These are phyloP conservation scores for Xylota segnis DNA, from an alignment of 2,888 invertebrate genomes.

Conservation along the genomic window DNA sequence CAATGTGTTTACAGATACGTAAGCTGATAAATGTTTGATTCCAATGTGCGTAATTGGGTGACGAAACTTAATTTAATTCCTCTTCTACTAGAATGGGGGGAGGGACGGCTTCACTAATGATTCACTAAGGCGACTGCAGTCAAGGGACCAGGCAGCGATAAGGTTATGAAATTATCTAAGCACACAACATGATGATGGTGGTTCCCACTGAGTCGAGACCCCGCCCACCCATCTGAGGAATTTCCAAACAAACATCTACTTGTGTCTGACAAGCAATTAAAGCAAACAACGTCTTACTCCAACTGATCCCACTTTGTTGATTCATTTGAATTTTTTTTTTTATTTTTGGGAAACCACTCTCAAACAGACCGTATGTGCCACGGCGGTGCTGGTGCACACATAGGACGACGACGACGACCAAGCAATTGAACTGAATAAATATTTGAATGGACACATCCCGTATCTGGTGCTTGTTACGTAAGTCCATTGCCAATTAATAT, in stretches of 20 bases:
- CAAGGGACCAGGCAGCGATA: constrained; percentile 16
- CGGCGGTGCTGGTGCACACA: neutral
- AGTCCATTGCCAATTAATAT: constrained; percentile 12
- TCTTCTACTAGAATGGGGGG: neutral
- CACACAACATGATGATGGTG: neutral
- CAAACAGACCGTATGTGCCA: neutral
- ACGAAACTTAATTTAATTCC: constrained; percentile 58
- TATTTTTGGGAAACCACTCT: neutral
- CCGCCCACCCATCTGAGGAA: constrained; percentile 35
- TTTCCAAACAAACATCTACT: constrained; percentile 42
- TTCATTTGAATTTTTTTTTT: neutral
- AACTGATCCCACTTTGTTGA: constrained; percentile 19
- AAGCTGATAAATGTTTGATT: constrained; percentile 32
- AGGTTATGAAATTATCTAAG: constrained; percentile 33
- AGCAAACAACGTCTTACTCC: constrained; percentile 46
- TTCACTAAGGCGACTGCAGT: constrained; percentile 26
- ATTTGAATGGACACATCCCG: constrained; percentile 10
- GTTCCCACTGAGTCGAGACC: neutral
- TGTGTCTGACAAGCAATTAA: constrained; percentile 61
- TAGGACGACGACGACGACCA: constrained; percentile 9
- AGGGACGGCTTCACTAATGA: constrained; percentile 1
- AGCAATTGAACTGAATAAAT: constrained; percentile 25
- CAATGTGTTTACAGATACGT: constrained; percentile 8
- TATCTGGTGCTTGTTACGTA: constrained; percentile 14
- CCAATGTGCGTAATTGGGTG: constrained; percentile 63